phyloP scores from a whole-genome alignment of 92 coral and sea anemone genomes.

The Anthopleura xanthogrammica region DNA sequence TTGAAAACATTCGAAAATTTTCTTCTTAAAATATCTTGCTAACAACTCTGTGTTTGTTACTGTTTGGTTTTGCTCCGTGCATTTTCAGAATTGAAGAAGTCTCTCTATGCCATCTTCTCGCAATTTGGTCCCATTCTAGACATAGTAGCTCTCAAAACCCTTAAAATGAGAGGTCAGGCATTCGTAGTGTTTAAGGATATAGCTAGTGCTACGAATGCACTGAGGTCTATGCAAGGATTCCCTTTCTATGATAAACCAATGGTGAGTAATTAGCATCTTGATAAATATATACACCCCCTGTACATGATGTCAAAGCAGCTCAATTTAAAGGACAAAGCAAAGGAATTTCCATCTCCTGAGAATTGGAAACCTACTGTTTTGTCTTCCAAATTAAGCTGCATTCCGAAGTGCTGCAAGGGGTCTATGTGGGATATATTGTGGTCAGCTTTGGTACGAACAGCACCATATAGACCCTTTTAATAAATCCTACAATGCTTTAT shows the following conservation, averaged over 20 bases:
- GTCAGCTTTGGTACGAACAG: too few species aligned
- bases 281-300: too few species aligned
- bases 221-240: constrained; percentile 99
- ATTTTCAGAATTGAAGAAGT: constrained; percentile 87
- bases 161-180: constrained; percentile 99
- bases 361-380: too few species aligned
- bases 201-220: constrained; percentile 94
- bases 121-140: constrained; percentile 99
- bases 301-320: too few species aligned
- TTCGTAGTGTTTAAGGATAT: constrained; percentile 97
- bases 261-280: constrained; percentile 57
- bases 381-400: too few species aligned
- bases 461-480: not conserved
- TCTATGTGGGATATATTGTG: too few species aligned
- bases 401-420: too few species aligned
- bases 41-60: not conserved
- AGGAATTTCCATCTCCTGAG: too few species aligned
- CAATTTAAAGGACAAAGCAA: too few species aligned
- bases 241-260: constrained; percentile 99
- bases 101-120: constrained; percentile 94
- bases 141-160: constrained; percentile 96
- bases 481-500: not conserved
- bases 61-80: constrained; percentile 12
- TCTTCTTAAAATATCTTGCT: not conserved
- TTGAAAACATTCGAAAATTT: not conserved